Base-by-base conservation (phyloP, 2,797 vertebrate genomes). In the Protonibea diacanthus region DNA sequence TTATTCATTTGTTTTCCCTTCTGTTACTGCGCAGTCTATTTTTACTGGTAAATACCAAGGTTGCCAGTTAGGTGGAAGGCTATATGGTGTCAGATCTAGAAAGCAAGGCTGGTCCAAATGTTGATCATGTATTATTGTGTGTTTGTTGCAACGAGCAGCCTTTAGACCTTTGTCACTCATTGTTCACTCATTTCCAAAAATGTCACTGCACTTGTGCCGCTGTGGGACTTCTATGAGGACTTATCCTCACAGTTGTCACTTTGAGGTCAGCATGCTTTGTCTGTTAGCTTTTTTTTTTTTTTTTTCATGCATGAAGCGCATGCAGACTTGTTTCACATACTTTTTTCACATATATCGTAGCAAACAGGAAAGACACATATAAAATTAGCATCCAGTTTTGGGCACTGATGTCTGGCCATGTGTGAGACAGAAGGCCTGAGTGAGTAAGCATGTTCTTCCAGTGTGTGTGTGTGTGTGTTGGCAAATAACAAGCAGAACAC, bases 1-100 rank as follows among this genome's bases (percentile, higher is more conserved):
- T 91, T 92, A 93, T 92, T 93, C 78, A 92, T 92, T 85, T 83
- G 59, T n/a, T 86, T 85, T 70, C 53, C 58, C 59, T 68, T 78
- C 70, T 47, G 21, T 82, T 76, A 44, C n/a, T 40, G 8, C 62
- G 21, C 61, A 33, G 60, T 72, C 75, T 90, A 78, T 88, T 91
- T 90, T 85, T 91, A 65, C 60, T 75, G 72, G 65, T 78, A 77
- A 87, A 88, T 74, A 70, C 56, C 71, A 71, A 56, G 33, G 52
- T 40, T 72, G 63, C 64, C 76, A 78, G 18, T 45, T 14, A 66
- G 75, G 72, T 57, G 38, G 52, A 48, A 25, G 63, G 33, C 71
- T 61, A 33, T 38, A 21, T 53, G 13, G 14, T 64, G 59, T 60
- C 53, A 60, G 53, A 75, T 21, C 59, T 58, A 38, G 45, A 73